Evolutionary conservation across 2,113 vertebrate genomes (phyloP), one percentile per base, ranked within the genome.

Genomic region (Saguinus midas): DNA sequence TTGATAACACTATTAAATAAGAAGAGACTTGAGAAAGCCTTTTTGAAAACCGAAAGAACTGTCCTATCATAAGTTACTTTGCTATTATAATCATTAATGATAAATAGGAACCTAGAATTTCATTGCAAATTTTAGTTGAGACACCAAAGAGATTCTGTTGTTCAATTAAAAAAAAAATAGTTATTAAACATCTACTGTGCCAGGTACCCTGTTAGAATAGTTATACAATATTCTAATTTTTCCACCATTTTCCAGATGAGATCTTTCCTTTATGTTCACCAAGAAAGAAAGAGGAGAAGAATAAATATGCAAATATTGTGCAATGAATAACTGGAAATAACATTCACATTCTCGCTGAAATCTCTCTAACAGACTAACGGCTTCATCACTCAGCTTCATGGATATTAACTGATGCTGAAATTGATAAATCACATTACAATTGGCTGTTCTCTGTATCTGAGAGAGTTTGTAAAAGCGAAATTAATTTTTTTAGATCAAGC

Each of bases 401-500:
- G 43, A 27, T 52, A 58, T 90, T 87, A 86, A 90, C 66, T 82
- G 70, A 95, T 82, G 84, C 78, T 82, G 76, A 94, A 91, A 87
- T 92, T 96, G 84, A 96, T 96, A 95, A 94, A 86, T 95, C 81
- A 92, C 72, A 52, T 55, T 83, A 52, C 52, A 90, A 68, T 55
- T 87, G 83, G 66, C 50, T 8, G n/a, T 87, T 95, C 81, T 95
- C 61, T 95, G 9, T 85, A 85, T 87, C 79, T 64, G 82, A 95
- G 78, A 90, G 66, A 90, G 40, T 89, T 91, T 95, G 12, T 68
- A 72, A 96, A 94, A 86, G 68, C 0, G 0, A 76, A 93, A 78
- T 96, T 95, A 90, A 87, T 87, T 66, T 90, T 86, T 97, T 84
- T 87, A 87, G 35, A 48, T 90, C 50, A 96, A 87, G 50, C n/a